Evolutionary conservation across 2,797 vertebrate species (phyloP), one percentile per base, ranked within the genome.

Genomic region (Phrynocephalus forsythii): DNA sequence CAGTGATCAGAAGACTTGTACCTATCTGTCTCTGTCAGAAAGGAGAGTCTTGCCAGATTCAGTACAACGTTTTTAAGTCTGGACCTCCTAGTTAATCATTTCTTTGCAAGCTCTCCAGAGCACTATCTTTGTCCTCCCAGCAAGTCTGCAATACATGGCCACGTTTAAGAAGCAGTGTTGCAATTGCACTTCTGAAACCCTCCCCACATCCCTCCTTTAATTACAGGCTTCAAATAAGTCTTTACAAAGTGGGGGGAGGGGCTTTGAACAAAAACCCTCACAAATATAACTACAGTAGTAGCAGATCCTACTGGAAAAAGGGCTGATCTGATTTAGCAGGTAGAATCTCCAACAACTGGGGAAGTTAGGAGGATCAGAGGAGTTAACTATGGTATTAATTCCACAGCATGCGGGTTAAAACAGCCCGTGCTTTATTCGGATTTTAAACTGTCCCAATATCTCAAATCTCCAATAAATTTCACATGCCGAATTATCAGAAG

Each of bases 131-230:
- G 78, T 73, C 86, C 78, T 72, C 76, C 78, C 52, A 71, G 33
- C 8, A 56, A 60, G 30, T 60, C 44, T 87, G 81, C 75, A 85
- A 44, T 69, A 85, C 69, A 82, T 88, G 87, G 87, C 87, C 87
- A 88, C 87, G 87, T 88, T 77, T 81, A 85, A 88, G 78, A 75
- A 72, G 71, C 87, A 88, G 71, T 77, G 80, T 82, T 85, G 69
- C 83, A 82, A 83, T 68, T 82, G 16, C 67, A 69, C 48, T 52
- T 77, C 76, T 82, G 71, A 88, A 85, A 80, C 48, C 69, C 60
- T 68, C 48, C 80, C 66, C 18, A 69, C 86, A 69, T 83, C 63
- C 30, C 73, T 82, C 71, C 78, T 76, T 52, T 77, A 82, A 85
- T 88, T 88, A 87, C 26, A 83, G 75, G 28, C 52, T 79, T 30